phyloP scores from a whole-genome alignment of 2,113 vertebrate species.

The Callocephalon fimbriatum region DNA sequence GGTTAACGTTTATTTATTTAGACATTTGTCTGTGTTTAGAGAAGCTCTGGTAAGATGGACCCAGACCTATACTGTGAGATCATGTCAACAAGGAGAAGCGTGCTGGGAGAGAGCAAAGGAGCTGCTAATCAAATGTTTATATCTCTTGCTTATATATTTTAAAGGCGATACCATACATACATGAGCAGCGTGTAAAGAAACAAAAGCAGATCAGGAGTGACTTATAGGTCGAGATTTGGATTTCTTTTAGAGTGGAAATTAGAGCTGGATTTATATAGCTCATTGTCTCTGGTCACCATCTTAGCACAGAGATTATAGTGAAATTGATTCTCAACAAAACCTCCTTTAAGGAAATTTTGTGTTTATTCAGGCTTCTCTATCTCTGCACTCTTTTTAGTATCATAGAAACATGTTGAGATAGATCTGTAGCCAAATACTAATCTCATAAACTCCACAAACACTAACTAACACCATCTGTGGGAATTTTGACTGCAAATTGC shows the following conservation, averaged over 20 bases:
- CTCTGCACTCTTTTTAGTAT: neutral
- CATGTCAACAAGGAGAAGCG: neutral
- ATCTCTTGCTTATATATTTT: neutral
- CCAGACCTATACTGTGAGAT: neutral
- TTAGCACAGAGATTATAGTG: neutral
- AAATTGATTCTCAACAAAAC: neutral
- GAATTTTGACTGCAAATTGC: slow-evolving; percentile 36
- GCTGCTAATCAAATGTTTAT: neutral
- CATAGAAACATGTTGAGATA: neutral
- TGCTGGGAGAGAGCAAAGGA: neutral
- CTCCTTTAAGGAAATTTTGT: neutral
- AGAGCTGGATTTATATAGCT: neutral
- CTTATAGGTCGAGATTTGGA: neutral
- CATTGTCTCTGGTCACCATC: neutral
- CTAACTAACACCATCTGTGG: slow-evolving; percentile 44
- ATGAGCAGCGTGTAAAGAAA: neutral
- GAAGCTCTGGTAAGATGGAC: neutral
- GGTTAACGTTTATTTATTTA: neutral
- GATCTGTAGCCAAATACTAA: slow-evolving; percentile 17
- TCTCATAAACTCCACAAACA: neutral
- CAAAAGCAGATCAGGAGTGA: neutral
- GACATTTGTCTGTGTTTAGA: neutral
- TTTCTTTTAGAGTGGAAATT: neutral
- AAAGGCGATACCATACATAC: neutral
- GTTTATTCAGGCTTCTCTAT: neutral